These are phyloP conservation scores for Ictalurus punctatus DNA, from an alignment of 2,113 vertebrate species.

Conservation along the genomic window DNA sequence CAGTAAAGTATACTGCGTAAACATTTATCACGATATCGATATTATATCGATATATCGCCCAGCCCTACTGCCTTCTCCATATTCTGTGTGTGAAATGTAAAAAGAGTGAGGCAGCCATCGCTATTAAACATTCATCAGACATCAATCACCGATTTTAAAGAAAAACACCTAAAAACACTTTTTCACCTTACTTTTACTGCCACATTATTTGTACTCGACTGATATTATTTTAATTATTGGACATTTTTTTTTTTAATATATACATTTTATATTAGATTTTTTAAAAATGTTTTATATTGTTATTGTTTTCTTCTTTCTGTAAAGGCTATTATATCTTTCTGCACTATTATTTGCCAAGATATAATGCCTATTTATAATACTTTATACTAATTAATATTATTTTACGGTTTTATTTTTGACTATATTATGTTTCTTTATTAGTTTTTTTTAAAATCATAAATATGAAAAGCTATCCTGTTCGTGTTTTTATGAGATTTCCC, in stretches of 20 bases:
- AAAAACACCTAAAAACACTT: too few relatives aligned
- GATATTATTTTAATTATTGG: background rate
- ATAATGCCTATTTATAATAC: background rate
- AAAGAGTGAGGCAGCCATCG: background rate
- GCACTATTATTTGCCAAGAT: background rate
- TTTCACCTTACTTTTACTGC: too few relatives aligned
- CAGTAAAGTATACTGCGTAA: too few relatives aligned
- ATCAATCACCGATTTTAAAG: background rate
- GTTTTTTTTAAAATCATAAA: too few relatives aligned
- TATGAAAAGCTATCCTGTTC: background rate
- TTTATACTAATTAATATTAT: background rate
- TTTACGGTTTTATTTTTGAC: background rate
- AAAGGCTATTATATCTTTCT: background rate
- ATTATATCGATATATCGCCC: too few relatives aligned
- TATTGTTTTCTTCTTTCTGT: background rate
- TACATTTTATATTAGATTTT: background rate
- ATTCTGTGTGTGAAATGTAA: background rate
- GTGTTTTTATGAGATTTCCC: background rate
- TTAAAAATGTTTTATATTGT: background rate
- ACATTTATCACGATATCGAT: too few relatives aligned
- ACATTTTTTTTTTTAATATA: background rate
- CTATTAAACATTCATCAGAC: background rate
- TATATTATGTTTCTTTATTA: background rate
- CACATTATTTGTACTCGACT: too few relatives aligned
- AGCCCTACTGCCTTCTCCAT: background rate